phyloP scores from a whole-genome alignment of 2,888 invertebrate species.

The Caenorhabditis doughertyi region DNA sequence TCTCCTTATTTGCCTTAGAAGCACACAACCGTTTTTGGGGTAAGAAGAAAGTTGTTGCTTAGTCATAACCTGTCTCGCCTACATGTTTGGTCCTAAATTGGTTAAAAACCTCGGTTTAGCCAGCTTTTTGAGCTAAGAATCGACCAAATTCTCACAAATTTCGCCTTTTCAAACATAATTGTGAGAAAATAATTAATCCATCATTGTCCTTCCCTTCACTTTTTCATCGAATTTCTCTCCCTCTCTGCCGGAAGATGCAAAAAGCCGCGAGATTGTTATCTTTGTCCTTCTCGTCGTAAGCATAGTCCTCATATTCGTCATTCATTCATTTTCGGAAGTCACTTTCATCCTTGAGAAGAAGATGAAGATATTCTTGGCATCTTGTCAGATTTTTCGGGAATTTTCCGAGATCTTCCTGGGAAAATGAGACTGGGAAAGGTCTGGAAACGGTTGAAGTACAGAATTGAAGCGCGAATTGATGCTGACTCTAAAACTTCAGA shows the following conservation, averaged over 20 bases:
- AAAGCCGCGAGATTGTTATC: slow-evolving; percentile 58
- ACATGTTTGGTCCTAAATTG: background rate
- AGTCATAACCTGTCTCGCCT: no score
- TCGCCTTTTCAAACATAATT: background rate
- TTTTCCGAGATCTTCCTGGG: no score
- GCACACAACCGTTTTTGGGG: no score
- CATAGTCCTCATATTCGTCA: background rate
- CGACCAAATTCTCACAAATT: background rate
- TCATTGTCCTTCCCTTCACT: slow-evolving; percentile 35
- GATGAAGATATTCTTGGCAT: no score
- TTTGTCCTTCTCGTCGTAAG: background rate
- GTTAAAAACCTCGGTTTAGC: background rate
- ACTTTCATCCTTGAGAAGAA: no score
- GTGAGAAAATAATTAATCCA: slow-evolving; percentile 48
- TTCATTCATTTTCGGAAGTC: background rate
- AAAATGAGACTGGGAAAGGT: no score
- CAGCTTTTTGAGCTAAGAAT: background rate
- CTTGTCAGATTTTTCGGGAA: no score
- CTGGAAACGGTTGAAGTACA: no score
- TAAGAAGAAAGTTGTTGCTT: no score
- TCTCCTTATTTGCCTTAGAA: background rate
- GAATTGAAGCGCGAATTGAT: no score
- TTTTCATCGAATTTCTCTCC: background rate
- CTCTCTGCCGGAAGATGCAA: slow-evolving; percentile 4
- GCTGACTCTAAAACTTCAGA: no score